Evolutionary conservation across 1,140 invertebrate genomes (phyloP), one percentile per base, ranked within the genome.

Genomic region (Achroia grisella): DNA sequence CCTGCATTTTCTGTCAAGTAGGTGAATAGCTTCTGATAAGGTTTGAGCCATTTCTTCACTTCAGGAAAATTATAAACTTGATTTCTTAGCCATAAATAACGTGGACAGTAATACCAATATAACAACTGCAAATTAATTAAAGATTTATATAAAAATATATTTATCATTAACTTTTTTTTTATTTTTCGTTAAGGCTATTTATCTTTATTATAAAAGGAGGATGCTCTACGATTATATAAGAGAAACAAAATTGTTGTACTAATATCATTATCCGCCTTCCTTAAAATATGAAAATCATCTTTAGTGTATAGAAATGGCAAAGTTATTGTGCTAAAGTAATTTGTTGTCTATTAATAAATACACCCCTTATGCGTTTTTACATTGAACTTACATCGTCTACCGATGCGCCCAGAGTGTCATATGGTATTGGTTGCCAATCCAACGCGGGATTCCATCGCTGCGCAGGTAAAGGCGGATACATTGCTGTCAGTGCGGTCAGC

Each of bases 341-440:
- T n/a, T n/a, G n/a, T n/a, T n/a, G n/a, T n/a, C n/a, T n/a, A n/a
- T n/a, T n/a, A n/a, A n/a, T n/a, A n/a, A n/a, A n/a, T n/a, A n/a
- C n/a, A n/a, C n/a, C n/a, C n/a, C n/a, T n/a, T n/a, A n/a, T n/a
- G n/a, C n/a, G n/a, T n/a, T n/a, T n/a, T n/a, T n/a, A n/a, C n/a
- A 35, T 14, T 29, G 23, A 48, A 69, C 77, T 84, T 65, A 90
- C 89, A 52, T 86, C 80, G 50, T 90, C 89, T 1, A 80, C 57
- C 8, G 58, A 44, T 11, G 53, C 63, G 14, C 76, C 69, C 10
- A 73, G 30, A 2, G 87, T 89, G 28, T 78, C 62, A 17, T 86
- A 86, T 0, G 89, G 88, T 11, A 90, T 79, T 0, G 89, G 89
- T 61, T 89, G 89, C 89, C 89, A 90, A 30, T 84, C 72, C 11